Base-by-base conservation (phyloP, 2,888 invertebrate genomes). In the Pteria penguin region DNA sequence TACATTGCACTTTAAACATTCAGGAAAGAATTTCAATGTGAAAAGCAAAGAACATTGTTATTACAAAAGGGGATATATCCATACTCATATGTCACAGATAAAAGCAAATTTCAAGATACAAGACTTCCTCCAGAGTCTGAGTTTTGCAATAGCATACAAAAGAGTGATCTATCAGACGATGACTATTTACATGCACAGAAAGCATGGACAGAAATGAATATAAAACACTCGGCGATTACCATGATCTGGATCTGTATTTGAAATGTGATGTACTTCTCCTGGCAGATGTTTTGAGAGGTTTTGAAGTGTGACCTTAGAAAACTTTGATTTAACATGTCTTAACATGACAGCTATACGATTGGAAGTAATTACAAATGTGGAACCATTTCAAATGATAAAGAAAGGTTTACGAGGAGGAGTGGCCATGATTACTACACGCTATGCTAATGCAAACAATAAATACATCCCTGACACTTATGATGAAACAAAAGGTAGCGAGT, bases 21-120 rank as follows among this genome's bases (percentile, higher is more conserved):
- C 24, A 24, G 18, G 2, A 52, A 36, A 2, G 52, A 52, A 22
- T 62, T 62, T 31, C 36, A 61, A 11, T n/a, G 22, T 0, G 22
- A 36, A 0, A 69, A 71, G 4, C 61, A 77, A 54, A 11, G 26
- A 14, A n/a, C 31, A 27, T 31, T 81, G 36, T 57, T 81, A 0
- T 8, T 66, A 26, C 26, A 74, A 52, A 91, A 90, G 76, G 87
- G 89, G 8, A 78, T 90, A 11, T 90, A 91, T 75, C 89, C 89
- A 0, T 90, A 89, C 76, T 88, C 90, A 2, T 89, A 88, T 72
- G 61, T 90, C 2, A 82, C 60, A 84, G 4, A 84, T 26, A 29
- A 58, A 60, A 29, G 29, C 11, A 74, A 68, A 72, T 80, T 75
- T 72, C 22, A 54, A 29, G 67, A 62, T 45, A 55, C 4, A 2